Evolutionary conservation across 2,113 vertebrate genomes (phyloP), one percentile per base, ranked within the genome.

Genomic region (Alexandromys fortis): DNA sequence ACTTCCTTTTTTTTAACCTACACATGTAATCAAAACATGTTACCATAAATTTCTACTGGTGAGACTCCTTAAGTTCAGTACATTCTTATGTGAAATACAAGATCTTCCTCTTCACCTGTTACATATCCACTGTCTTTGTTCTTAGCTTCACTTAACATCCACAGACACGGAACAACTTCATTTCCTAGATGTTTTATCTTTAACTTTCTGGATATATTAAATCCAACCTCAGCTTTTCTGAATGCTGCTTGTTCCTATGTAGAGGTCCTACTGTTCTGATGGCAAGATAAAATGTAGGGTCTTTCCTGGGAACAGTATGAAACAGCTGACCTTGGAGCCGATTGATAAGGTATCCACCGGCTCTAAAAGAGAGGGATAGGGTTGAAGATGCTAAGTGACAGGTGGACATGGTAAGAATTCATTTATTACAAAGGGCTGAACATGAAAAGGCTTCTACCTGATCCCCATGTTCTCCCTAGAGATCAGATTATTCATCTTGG

Each of bases 21-120:
- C 10, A 96, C 10, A 52, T 95, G 89, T 97, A 92, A 96, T 96
- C 92, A 92, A 95, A 94, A 96, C 90, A 86, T 95, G 96, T 67
- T 94, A 96, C 83, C 93, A 92, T 97, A 95, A 97, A 93, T 63
- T 92, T 93, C 65, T 92, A 65, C 70, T 90, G 58, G 93, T n/a
- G 86, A 97, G 78, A 86, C 52, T 94, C 55, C 67, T 88, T 88
- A 61, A 94, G 89, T 78, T 94, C 38, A 24, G 79, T 95, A 33
- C 94, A 93, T 96, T 96, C 79, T 95, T 81, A 65, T 16, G 77
- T 92, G 86, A 92, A 95, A 89, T 81, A 73, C 7, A 93, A 82
- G 28, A 90, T 73, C 24, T 88, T 89, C 55, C 5, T 87, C 19
- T 55, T 77, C 55, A 3, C 92, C 17, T 86, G 77, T 26, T 33